Evolutionary conservation across 2,113 vertebrate species (phyloP).

Genomic region (Copsychus sechellarum): DNA sequence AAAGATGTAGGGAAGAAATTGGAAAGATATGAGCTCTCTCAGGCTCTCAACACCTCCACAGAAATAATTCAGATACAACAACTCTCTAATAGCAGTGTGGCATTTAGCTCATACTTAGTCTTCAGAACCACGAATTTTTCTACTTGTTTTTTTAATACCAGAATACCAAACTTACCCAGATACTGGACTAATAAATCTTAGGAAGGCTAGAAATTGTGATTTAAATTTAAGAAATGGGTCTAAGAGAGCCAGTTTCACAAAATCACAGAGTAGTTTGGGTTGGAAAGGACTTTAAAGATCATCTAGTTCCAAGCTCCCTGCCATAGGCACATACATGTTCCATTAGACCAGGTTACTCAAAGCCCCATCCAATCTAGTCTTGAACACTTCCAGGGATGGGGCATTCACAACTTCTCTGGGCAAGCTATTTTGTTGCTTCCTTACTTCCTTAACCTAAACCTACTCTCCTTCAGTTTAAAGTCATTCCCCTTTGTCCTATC

Average conservation of each 20-base stretch:
- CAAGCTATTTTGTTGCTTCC: not conserved
- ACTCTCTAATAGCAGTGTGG: not conserved
- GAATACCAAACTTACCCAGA: not conserved
- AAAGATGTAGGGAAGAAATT: not conserved
- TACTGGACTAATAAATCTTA: not conserved
- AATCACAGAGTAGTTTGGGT: not conserved
- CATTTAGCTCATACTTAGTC: not conserved
- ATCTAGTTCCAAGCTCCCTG: not conserved
- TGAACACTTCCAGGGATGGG: not conserved
- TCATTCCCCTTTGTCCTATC: not conserved
- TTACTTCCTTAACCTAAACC: not conserved
- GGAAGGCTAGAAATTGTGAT: not conserved
- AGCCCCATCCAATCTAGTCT: not conserved
- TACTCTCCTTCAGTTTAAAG: not conserved
- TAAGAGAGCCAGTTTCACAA: not conserved
- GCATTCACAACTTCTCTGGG: not conserved
- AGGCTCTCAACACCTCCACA: not conserved
- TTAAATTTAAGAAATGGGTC: not conserved
- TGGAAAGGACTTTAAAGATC: not conserved
- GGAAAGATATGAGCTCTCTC: not conserved
- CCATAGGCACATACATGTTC: not conserved
- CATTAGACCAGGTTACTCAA: not conserved
- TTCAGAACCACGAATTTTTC: not conserved
- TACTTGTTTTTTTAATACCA: not conserved
- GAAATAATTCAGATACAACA: not conserved